These are phyloP conservation scores for Dunckerocampus dactyliophorus DNA, from an alignment of 2,113 vertebrate species.

Conservation along the genomic window DNA sequence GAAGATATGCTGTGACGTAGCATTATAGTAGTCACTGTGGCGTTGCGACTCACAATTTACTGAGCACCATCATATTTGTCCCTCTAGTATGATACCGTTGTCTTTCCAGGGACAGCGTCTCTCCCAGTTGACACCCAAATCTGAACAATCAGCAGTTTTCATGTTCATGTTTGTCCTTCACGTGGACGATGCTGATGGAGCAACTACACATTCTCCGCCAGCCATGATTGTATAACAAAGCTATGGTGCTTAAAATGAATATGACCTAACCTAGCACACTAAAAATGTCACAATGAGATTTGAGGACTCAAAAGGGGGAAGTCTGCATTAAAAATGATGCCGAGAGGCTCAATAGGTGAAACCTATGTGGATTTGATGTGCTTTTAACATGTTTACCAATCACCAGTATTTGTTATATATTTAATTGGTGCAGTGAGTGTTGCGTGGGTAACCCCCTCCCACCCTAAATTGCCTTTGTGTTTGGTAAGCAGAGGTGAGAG, in stretches of 20 bases:
- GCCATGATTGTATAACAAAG: constrained; percentile 29
- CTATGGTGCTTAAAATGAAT: constrained; percentile 44
- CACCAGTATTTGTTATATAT: not conserved
- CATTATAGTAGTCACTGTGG: too few relatives aligned
- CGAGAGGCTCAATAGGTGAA: not conserved
- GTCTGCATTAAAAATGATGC: not conserved
- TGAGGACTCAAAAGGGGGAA: not conserved
- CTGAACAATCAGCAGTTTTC: not conserved
- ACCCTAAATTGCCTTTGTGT: constrained; percentile 62
- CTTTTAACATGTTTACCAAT: not conserved
- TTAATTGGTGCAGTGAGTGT: not conserved
- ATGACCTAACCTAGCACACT: constrained; percentile 6
- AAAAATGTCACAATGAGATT: constrained; percentile 26
- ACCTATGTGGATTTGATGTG: not conserved
- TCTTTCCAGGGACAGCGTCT: not conserved
- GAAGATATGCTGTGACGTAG: too few relatives aligned
- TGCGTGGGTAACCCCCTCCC: too few relatives aligned
- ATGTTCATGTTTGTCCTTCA: constrained; percentile 18
- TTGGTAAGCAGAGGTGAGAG: constrained; percentile 74
- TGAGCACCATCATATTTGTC: too few relatives aligned
- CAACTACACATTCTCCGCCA: not conserved
- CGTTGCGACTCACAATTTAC: too few relatives aligned
- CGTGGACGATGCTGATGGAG: constrained; percentile 31
- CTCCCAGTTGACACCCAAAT: not conserved
- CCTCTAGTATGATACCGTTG: too few relatives aligned